Conservation (phyloP, 2,888 invertebrate genomes). For the Pomacea canaliculata region DNA sequence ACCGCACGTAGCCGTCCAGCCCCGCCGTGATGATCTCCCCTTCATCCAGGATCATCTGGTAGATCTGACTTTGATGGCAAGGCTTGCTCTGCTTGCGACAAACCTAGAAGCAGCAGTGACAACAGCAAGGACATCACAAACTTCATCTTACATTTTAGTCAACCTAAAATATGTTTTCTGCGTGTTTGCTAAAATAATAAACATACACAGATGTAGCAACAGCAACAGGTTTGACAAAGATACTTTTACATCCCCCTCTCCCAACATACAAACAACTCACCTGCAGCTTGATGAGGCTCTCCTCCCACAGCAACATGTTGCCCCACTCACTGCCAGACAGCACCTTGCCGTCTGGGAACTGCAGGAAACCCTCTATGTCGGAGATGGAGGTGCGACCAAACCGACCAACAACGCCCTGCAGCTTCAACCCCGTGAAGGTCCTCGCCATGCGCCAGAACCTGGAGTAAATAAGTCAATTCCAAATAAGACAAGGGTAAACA, state of each 20-base stretch:
- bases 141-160: background rate
- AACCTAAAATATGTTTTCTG: no score
- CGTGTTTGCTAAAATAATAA: no score
- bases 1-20: conserved; percentile 30
- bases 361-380: conserved; percentile 35
- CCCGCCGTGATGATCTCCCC: conserved; percentile 35
- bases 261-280: background rate
- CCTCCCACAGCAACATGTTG: conserved; percentile 36
- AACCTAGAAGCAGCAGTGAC: background rate
- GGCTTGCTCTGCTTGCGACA: conserved; percentile 23
- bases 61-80: conserved; percentile 31
- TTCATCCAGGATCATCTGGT: conserved; percentile 27
- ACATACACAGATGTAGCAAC: no score
- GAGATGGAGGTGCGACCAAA: conserved; percentile 31
- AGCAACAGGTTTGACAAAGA: no score
- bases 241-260: no score
- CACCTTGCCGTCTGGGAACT: conserved; percentile 37
- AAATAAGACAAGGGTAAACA: background rate
- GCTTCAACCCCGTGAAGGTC: conserved; percentile 36
- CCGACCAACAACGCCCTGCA: conserved; percentile 34
- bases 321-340: conserved; percentile 36
- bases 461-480: background rate
- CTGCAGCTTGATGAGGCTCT: conserved; percentile 29
- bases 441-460: conserved; percentile 38
- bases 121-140: background rate